A percentile compares a stretch with the other conserved stretches of the same genome.
Evolutionary conservation across 1,140 invertebrate species (phyloP).

Genomic region (Eumaeus atala): DNA sequence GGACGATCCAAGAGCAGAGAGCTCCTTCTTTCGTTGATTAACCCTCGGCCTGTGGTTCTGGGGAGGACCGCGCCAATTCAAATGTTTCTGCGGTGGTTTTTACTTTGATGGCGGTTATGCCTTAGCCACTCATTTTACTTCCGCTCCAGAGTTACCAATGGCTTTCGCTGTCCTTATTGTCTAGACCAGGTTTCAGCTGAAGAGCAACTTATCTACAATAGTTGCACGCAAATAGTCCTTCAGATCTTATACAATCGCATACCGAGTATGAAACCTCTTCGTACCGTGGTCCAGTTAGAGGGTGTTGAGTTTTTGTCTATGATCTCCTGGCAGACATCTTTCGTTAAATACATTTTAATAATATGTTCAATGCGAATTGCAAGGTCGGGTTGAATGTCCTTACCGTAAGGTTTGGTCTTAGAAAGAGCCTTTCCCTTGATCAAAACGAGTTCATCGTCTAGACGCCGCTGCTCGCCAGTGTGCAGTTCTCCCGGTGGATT

Average conservation of each 20-base stretch:
- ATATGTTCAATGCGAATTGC: slow-evolving; percentile 8
- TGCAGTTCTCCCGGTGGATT: neutral
- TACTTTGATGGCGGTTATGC: slow-evolving; percentile 11
- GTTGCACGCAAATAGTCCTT: slow-evolving; percentile 24
- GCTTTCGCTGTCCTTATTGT: slow-evolving; percentile 25
- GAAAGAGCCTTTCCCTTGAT: slow-evolving; percentile 8
- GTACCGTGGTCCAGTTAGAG: slow-evolving; percentile 7
- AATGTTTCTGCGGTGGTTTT: slow-evolving; percentile 16
- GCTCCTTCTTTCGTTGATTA: slow-evolving; percentile 12
- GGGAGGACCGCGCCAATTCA: slow-evolving; percentile 27
- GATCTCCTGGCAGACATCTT: slow-evolving; percentile 13
- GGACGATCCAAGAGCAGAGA: slow-evolving; percentile 1
- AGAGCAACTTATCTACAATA: slow-evolving; percentile 25
- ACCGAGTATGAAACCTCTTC: slow-evolving; percentile 20
- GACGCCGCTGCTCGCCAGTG: neutral
- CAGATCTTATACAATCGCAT: slow-evolving; percentile 25
- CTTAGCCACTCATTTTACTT: slow-evolving; percentile 14
- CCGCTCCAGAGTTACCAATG: slow-evolving; percentile 24
- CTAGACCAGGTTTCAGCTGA: slow-evolving; percentile 23
- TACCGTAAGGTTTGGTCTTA: neutral
- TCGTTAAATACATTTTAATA: slow-evolving; percentile 1
- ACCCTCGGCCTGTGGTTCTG: slow-evolving; percentile 16
- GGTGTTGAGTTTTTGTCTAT: slow-evolving; percentile 11
- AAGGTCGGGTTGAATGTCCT: slow-evolving; percentile 12
- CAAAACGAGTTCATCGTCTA: neutral